phyloP scores from a whole-genome alignment of 2,113 vertebrate species.

The Megatriorchis doriae region DNA sequence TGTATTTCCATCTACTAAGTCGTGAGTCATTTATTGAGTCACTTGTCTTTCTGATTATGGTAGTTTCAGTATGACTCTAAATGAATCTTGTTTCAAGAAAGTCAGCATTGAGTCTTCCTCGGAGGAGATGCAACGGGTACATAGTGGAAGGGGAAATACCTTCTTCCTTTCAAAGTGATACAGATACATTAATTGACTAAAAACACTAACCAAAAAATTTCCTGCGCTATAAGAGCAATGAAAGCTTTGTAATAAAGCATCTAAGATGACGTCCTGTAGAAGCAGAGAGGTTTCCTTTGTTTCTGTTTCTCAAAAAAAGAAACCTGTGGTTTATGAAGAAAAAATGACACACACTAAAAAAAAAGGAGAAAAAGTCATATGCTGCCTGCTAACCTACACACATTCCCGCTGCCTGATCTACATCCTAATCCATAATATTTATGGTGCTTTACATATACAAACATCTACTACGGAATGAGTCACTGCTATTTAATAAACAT shows the following conservation, averaged over 20 bases:
- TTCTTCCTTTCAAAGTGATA: background rate
- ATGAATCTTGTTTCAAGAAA: constrained; percentile 7
- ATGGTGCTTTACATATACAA: constrained; percentile 8
- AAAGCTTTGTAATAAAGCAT: constrained; percentile 15
- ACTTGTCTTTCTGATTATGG: background rate
- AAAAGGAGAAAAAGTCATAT: background rate
- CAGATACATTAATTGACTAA: background rate
- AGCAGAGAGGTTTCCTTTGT: background rate
- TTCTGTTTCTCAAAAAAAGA: background rate
- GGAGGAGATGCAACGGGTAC: background rate
- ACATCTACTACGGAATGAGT: constrained; percentile 27
- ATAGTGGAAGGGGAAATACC: constrained; percentile 9
- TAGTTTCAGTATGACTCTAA: constrained; percentile 16
- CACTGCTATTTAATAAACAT: constrained; percentile 37
- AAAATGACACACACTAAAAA: background rate
- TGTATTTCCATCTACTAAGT: background rate
- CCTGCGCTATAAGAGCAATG: background rate
- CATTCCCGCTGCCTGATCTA: background rate
- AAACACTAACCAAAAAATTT: constrained; percentile 19
- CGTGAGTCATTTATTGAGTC: background rate
- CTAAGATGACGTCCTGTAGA: background rate
- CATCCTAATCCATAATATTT: constrained; percentile 12
- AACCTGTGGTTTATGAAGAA: background rate
- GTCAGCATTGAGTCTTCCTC: background rate
- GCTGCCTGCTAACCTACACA: background rate